Conservation (phyloP, 1,140 invertebrate species). For the Gonatopus flavifemur region DNA sequence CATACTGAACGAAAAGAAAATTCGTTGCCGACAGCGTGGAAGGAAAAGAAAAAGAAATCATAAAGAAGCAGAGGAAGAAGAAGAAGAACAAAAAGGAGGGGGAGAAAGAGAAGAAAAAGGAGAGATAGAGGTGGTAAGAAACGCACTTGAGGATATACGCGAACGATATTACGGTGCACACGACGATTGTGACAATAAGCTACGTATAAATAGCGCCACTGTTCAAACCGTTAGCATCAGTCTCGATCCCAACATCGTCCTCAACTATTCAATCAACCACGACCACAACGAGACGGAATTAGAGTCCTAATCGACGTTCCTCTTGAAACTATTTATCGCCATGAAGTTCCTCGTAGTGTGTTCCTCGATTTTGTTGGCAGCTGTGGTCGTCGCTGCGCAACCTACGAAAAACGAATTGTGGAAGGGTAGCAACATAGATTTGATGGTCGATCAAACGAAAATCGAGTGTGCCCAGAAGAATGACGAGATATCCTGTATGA, state of each 20-base stretch:
- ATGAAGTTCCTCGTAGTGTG: conserved; percentile 45
- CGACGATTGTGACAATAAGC: conserved; percentile 31
- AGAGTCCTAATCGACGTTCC: background rate
- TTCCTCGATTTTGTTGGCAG: conserved; percentile 14
- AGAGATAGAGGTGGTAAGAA: conserved; percentile 13
- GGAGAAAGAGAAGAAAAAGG: conserved; percentile 24
- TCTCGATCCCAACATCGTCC: conserved; percentile 40
- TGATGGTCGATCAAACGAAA: conserved; percentile 72
- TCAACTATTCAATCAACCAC: conserved; percentile 17
- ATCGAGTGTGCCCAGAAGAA: conserved; percentile 70
- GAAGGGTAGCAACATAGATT: conserved; percentile 70
- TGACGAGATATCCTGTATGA: conserved; percentile 78
- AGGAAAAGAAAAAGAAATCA: conserved; percentile 13
- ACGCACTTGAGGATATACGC: conserved; percentile 9
- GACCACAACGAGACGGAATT: conserved; percentile 1
- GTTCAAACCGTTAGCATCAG: conserved; percentile 49
- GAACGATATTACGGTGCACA: no score
- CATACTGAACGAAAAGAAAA: conserved; percentile 61
- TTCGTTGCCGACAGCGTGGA: conserved; percentile 29
- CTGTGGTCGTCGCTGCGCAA: conserved; percentile 60
- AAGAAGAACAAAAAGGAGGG: conserved; percentile 19
- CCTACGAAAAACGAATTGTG: conserved; percentile 67
- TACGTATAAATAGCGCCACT: conserved; percentile 54
- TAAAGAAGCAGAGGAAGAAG: no score
- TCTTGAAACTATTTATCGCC: background rate